Conservation (phyloP, 2,797 vertebrate genomes). For the Phalloptychus januarius region DNA sequence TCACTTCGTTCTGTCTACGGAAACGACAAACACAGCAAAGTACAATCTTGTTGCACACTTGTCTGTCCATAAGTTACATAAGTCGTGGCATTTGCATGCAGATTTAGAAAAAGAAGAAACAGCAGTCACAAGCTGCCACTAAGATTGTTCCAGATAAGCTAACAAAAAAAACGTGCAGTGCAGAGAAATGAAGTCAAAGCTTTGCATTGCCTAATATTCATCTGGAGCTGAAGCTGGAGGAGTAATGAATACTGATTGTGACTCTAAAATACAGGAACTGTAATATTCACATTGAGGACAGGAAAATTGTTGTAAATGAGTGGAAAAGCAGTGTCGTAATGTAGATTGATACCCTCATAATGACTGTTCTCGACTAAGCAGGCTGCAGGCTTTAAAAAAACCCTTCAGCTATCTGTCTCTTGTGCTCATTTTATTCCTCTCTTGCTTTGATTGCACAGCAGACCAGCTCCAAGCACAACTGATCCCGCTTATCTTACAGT, state of each 20-base stretch:
- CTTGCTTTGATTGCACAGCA: slow-evolving; percentile 56
- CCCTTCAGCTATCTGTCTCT: slow-evolving; percentile 62
- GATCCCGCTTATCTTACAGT: slow-evolving; percentile 38
- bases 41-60: neutral
- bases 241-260: slow-evolving; percentile 66
- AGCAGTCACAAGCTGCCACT: slow-evolving; percentile 33
- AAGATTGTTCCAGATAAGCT: slow-evolving; percentile 28
- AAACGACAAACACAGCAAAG: too few species aligned
- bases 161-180: slow-evolving; percentile 51
- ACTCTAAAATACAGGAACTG: slow-evolving; percentile 65
- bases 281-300: slow-evolving; percentile 58
- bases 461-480: slow-evolving; percentile 57
- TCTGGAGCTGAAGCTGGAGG: slow-evolving; percentile 39
- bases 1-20: too few species aligned
- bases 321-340: slow-evolving; percentile 63
- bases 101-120: slow-evolving; percentile 37
- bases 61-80: neutral
- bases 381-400: slow-evolving; percentile 50
- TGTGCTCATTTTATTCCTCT: slow-evolving; percentile 55
- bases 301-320: slow-evolving; percentile 61
- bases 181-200: slow-evolving; percentile 48
- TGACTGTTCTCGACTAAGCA: slow-evolving; percentile 61
- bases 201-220: slow-evolving; percentile 57
- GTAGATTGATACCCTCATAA: slow-evolving; percentile 73
- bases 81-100: slow-evolving; percentile 16